Conservation (phyloP, 2,888 invertebrate species). For the Coleophora deauratella region DNA sequence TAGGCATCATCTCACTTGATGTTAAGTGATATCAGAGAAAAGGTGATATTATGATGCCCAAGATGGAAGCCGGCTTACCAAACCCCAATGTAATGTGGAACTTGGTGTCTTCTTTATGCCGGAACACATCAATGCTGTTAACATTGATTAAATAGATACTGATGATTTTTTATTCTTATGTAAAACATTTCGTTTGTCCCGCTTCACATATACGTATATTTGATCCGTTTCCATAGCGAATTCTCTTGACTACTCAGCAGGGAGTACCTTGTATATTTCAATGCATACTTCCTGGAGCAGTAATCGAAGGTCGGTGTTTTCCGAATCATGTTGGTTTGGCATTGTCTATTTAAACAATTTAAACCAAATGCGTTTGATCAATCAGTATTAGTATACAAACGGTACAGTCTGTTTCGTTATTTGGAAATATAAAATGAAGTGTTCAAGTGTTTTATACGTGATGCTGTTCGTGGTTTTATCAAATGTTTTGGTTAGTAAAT, state of each 20-base stretch:
- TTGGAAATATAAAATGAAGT: conserved; percentile 15
- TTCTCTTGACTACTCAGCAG: not conserved
- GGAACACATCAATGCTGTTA: too few relatives aligned
- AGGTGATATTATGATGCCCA: too few relatives aligned
- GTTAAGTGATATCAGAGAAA: too few relatives aligned
- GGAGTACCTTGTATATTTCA: conserved; percentile 4
- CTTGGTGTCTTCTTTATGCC: too few relatives aligned
- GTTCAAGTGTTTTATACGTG: conserved; percentile 11
- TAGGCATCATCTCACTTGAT: too few relatives aligned
- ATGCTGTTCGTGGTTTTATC: conserved; percentile 11
- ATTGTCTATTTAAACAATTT: conserved; percentile 4
- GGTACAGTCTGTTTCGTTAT: not conserved
- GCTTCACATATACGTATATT: not conserved
- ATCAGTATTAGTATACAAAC: conserved; percentile 1
- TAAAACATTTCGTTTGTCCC: too few relatives aligned
- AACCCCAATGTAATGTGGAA: too few relatives aligned
- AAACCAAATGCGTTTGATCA: not conserved
- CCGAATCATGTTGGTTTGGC: conserved; percentile 6
- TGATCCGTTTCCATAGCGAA: not conserved
- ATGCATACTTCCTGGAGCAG: conserved; percentile 20
- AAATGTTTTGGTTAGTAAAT: conserved; percentile 16
- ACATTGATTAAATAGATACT: too few relatives aligned
- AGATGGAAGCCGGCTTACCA: too few relatives aligned
- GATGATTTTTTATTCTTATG: too few relatives aligned
- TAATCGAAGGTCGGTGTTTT: conserved; percentile 22